A percentile compares a stretch with the other conserved stretches of the same genome.
Evolutionary conservation across 2,797 vertebrate genomes (phyloP).

Genomic region (Syngnathus rostellatus): DNA sequence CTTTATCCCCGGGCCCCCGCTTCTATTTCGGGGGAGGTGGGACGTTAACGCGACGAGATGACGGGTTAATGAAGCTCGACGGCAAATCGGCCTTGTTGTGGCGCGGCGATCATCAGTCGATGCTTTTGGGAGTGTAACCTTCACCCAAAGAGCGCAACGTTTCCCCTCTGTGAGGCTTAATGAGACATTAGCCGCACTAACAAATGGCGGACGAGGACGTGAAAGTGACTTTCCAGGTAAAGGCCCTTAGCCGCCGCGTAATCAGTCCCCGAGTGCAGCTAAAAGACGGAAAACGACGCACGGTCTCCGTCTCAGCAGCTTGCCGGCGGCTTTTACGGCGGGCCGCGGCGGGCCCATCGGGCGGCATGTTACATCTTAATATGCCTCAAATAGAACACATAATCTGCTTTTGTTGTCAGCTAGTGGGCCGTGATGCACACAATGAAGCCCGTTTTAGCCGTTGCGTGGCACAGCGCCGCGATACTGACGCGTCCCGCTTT

Average conservation of each 20-base stretch:
- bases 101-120: slow-evolving; percentile 50
- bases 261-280: slow-evolving; percentile 63
- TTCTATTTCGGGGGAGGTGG: background rate
- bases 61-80: slow-evolving; percentile 59
- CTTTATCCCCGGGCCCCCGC: slow-evolving; percentile 59
- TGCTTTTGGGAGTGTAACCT: slow-evolving; percentile 61
- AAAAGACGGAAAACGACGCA: slow-evolving; percentile 60
- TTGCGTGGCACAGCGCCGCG: background rate
- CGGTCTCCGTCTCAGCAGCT: slow-evolving; percentile 60
- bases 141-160: slow-evolving; percentile 62
- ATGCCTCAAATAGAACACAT: slow-evolving; percentile 62
- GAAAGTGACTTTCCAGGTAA: slow-evolving; percentile 69
- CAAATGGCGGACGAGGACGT: slow-evolving; percentile 58
- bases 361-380: slow-evolving; percentile 58
- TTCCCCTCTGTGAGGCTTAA: slow-evolving; percentile 61
- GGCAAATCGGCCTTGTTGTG: slow-evolving; percentile 57
- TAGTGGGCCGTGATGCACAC: slow-evolving; percentile 36
- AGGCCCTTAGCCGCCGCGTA: slow-evolving; percentile 55
- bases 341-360: slow-evolving; percentile 53
- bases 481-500: background rate
- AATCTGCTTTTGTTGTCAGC: slow-evolving; percentile 58
- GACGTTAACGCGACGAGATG: slow-evolving; percentile 54
- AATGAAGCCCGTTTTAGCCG: slow-evolving; percentile 19
- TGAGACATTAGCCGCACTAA: slow-evolving; percentile 65
- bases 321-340: slow-evolving; percentile 60